Evolutionary conservation across 2,797 vertebrate species (phyloP).

Genomic region (Halcyon leucocephala): DNA sequence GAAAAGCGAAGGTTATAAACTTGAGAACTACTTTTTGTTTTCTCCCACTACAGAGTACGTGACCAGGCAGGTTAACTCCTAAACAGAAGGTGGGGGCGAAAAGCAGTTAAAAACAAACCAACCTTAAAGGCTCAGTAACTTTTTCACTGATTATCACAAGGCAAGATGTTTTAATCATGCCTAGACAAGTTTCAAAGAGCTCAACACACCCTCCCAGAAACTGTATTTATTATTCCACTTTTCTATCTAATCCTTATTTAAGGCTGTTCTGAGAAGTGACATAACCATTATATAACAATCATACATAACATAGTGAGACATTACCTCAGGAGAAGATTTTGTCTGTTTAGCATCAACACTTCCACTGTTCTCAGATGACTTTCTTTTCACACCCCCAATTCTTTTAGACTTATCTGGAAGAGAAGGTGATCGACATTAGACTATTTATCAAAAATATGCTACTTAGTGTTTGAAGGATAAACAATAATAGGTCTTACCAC

Average conservation of each 20-base stretch:
- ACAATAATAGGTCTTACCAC: conserved; percentile 69
- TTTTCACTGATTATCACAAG: not conserved
- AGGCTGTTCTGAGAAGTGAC: not conserved
- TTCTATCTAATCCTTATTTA: not conserved
- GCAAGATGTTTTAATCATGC: not conserved
- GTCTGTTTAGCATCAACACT: conserved; percentile 71
- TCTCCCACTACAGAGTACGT: not conserved
- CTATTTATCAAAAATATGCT: not conserved
- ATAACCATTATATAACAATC: conserved; percentile 7
- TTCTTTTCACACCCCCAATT: conserved; percentile 74
- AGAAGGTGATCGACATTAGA: not conserved
- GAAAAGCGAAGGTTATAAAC: not conserved
- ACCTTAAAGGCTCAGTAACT: not conserved
- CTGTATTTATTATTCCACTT: not conserved
- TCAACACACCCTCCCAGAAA: not conserved
- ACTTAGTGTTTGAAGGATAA: not conserved
- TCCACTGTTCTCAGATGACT: conserved; percentile 60
- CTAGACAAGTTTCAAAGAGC: not conserved
- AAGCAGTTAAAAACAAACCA: not conserved
- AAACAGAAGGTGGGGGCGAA: not conserved
- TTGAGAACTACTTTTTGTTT: not conserved
- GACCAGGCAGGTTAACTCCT: not conserved
- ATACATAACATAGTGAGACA: not conserved
- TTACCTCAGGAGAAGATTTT: conserved; percentile 77
- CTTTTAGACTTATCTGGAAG: conserved; percentile 73